A percentile compares a stretch with the other conserved stretches of the same genome.
Evolutionary conservation across 2,113 vertebrate genomes (phyloP).

Genomic region (Nibea coibor): DNA sequence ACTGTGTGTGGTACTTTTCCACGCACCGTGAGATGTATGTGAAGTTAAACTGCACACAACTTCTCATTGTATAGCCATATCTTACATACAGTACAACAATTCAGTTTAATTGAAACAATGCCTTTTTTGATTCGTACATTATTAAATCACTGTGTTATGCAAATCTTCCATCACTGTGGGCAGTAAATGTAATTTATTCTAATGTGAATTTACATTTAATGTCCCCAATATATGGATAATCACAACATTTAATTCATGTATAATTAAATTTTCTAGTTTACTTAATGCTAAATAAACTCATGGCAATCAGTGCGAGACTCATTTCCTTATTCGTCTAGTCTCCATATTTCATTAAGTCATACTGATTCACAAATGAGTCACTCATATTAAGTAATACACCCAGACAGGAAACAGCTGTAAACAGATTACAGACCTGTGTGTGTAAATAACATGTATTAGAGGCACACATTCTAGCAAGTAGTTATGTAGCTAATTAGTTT

Average conservation of each 20-base stretch:
- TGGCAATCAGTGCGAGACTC: not conserved
- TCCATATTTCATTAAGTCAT: not conserved
- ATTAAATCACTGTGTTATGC: not conserved
- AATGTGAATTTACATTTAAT: not conserved
- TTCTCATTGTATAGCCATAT: not conserved
- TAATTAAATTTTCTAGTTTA: not conserved
- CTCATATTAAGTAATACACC: not conserved
- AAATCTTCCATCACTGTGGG: not conserved
- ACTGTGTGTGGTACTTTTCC: not conserved
- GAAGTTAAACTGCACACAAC: not conserved
- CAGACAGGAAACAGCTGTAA: not conserved
- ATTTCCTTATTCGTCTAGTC: not conserved
- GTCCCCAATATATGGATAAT: not conserved
- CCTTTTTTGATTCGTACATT: not conserved
- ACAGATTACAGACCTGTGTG: not conserved
- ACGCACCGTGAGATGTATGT: not conserved
- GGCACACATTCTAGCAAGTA: not conserved
- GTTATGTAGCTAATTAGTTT: not conserved
- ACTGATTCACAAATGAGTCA: not conserved
- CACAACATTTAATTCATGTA: not conserved
- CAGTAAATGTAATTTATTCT: not conserved
- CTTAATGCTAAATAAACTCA: not conserved
- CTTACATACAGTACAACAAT: not conserved
- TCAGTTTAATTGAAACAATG: no score
- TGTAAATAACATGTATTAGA: not conserved